Percentiles rank a stretch among this genome's conserved stretches.
phyloP scores from a whole-genome alignment of 2,888 invertebrate species.

The Melanargia galathea region DNA sequence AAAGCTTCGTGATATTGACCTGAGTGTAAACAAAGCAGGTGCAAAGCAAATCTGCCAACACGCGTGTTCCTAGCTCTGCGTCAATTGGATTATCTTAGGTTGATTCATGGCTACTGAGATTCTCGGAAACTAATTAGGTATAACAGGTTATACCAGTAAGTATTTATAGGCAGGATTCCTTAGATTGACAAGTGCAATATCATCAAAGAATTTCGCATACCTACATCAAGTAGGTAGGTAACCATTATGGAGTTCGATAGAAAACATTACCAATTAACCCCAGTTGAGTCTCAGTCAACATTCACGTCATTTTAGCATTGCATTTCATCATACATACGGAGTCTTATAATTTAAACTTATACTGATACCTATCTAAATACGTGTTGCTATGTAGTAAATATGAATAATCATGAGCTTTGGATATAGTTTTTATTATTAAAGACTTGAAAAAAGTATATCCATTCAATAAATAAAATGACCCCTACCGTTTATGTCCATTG shows the following conservation, averaged over 20 bases:
- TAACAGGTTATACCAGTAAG: constrained; percentile 25
- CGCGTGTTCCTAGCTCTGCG: background rate
- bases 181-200: background rate
- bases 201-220: background rate
- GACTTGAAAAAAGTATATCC: background rate
- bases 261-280: constrained; percentile 40
- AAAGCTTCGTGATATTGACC: constrained; percentile 4
- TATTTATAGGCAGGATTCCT: background rate
- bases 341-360: background rate
- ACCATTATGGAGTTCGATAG: constrained; percentile 7
- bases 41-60: background rate
- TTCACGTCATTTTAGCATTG: constrained; percentile 16
- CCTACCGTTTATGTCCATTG: constrained; percentile 58
- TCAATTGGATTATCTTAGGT: constrained; percentile 4
- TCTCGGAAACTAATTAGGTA: constrained; percentile 21
- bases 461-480: background rate
- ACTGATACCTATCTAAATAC: background rate
- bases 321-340: background rate
- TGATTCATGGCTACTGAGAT: constrained; percentile 20
- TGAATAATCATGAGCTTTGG: no score
- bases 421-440: background rate
- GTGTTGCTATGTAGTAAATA: no score
- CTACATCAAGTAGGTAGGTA: background rate
- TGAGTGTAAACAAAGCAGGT: constrained; percentile 5
- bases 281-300: constrained; percentile 32